Percentiles rank a stretch among this genome's conserved stretches.
These are phyloP conservation scores for Astropecten irregularis DNA, from an alignment of 53 echinoderm and acorn worm species.

Conservation along the genomic window DNA sequence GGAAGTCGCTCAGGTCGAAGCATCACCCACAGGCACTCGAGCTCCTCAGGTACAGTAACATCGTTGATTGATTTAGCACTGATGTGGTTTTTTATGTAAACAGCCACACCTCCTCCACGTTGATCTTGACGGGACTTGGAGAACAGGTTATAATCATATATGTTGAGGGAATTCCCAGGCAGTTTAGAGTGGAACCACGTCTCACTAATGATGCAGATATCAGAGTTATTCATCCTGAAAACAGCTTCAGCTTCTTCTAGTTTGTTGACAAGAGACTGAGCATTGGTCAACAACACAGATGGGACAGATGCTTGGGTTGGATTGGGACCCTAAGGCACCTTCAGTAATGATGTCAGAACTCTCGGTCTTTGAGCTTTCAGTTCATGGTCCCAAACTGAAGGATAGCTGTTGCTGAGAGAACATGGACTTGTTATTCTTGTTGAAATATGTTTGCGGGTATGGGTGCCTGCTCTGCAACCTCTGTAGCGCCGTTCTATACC, in stretches of 20 bases:
- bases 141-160: conserved; percentile 49
- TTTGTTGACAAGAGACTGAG: conserved; percentile 20
- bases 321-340: no score
- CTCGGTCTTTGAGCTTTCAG: no score
- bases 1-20: conserved; percentile 19
- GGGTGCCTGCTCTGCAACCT: no score
- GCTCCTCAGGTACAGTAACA: conserved; percentile 24
- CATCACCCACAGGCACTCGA: conserved; percentile 43
- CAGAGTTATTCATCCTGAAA: conserved; percentile 1
- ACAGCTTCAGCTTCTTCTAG: conserved; percentile 29
- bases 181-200: conserved; percentile 44
- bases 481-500: no score
- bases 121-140: conserved; percentile 30
- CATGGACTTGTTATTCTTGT: no score
- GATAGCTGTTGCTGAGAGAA: no score
- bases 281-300: conserved; percentile 4
- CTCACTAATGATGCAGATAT: conserved; percentile 42
- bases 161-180: conserved; percentile 1
- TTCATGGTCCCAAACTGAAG: no score
- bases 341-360: neutral
- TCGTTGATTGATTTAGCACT: no score
- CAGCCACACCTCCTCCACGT: conserved; percentile 62
- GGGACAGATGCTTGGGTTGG: conserved; percentile 8
- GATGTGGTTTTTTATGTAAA: conserved; percentile 45
- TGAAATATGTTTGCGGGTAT: no score